These are phyloP conservation scores for Oncorhynchus tshawytscha DNA, from an alignment of 2,113 vertebrate genomes.

Conservation along the genomic window DNA sequence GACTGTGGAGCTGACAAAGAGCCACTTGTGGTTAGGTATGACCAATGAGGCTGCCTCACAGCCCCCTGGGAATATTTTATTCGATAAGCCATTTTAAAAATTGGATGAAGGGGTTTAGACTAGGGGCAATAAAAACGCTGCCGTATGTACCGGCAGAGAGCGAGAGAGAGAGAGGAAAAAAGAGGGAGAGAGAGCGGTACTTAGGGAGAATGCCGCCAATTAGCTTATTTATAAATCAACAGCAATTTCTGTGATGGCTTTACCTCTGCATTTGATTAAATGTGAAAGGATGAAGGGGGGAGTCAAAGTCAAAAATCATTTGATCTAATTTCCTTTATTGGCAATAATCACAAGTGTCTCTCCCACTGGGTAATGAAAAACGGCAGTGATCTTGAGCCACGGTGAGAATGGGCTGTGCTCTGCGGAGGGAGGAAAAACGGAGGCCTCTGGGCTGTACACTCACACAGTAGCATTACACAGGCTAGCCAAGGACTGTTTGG, in stretches of 20 bases:
- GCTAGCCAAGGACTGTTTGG: background rate
- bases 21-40: conserved; percentile 65
- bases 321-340: conserved; percentile 84
- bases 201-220: conserved; percentile 90
- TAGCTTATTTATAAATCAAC: conserved; percentile 97
- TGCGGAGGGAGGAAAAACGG: background rate
- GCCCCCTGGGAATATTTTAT: conserved; percentile 78
- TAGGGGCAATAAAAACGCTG: conserved; percentile 83
- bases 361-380: conserved; percentile 60
- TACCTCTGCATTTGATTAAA: conserved; percentile 89
- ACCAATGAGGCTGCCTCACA: conserved; percentile 77
- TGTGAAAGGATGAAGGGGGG: conserved; percentile 54
- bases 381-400: conserved; percentile 55
- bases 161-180: background rate
- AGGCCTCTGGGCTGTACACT: conserved; percentile 13
- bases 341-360: conserved; percentile 68
- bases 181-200: conserved; percentile 71
- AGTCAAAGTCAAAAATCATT: conserved; percentile 80
- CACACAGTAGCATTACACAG: background rate
- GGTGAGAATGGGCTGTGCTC: conserved; percentile 15
- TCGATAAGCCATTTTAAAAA: conserved; percentile 93
- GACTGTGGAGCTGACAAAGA: conserved; percentile 31
- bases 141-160: conserved; percentile 65
- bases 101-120: conserved; percentile 87
- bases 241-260: conserved; percentile 90